A percentile compares a stretch with the other conserved stretches of the same genome.
These are phyloP conservation scores for Pollenia griseotomentosa DNA, from an alignment of 2,888 invertebrate species.

Conservation along the genomic window DNA sequence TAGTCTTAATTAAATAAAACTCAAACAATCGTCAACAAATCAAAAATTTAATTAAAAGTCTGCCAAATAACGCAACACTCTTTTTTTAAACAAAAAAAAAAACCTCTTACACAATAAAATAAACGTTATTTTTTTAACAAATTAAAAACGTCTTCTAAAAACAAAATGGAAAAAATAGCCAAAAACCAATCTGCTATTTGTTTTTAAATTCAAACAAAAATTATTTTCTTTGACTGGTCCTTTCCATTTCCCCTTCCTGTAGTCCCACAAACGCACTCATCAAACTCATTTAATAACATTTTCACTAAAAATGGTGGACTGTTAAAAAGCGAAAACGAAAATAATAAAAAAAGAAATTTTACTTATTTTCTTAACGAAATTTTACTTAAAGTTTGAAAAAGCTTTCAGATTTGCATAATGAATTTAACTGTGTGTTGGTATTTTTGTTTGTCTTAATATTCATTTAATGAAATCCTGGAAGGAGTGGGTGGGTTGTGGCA, in stretches of 20 bases:
- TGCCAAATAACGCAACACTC: background rate
- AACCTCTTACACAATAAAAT: background rate
- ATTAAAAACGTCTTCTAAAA: constrained; percentile 41
- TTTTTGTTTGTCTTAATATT: constrained; percentile 47
- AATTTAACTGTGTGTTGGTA: constrained; percentile 62
- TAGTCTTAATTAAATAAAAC: background rate
- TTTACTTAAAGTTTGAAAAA: constrained; percentile 64
- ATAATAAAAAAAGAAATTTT: constrained; percentile 27
- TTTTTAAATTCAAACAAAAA: constrained; percentile 43
- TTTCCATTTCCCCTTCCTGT: background rate
- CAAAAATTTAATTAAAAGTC: constrained; percentile 65
- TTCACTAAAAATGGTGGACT: constrained; percentile 51
- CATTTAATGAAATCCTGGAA: constrained; percentile 9
- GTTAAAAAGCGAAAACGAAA: background rate
- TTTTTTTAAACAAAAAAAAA: background rate
- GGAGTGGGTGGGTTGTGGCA: background rate
- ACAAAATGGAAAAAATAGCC: constrained; percentile 19
- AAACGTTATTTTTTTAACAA: constrained; percentile 34
- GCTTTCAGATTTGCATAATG: constrained; percentile 72
- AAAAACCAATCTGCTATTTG: constrained; percentile 61
- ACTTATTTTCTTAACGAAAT: constrained; percentile 66
- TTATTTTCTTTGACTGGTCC: constrained; percentile 45
- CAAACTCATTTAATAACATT: constrained; percentile 54
- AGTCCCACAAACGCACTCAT: constrained; percentile 5
- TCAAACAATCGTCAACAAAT: constrained; percentile 46